A percentile compares a stretch with the other conserved stretches of the same genome.
These are phyloP conservation scores for Dicyrtoma fusca DNA, from an alignment of 2,888 invertebrate species.

Conservation along the genomic window DNA sequence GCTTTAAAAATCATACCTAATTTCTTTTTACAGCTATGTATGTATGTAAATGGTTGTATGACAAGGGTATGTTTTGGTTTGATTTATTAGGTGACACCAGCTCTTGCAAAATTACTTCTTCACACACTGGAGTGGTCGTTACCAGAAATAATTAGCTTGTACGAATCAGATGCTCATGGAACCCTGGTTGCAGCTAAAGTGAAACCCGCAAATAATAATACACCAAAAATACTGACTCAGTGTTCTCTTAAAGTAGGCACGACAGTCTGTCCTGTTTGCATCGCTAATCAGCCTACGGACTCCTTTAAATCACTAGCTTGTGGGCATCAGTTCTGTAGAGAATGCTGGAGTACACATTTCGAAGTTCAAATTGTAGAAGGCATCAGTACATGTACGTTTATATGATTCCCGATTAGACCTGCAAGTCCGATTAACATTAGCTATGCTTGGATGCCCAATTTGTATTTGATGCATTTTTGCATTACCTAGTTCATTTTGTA, in stretches of 20 bases:
- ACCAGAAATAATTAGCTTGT: slow-evolving; percentile 78
- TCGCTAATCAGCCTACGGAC: slow-evolving; percentile 68
- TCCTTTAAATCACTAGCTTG: slow-evolving; percentile 82
- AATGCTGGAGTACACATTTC: slow-evolving; percentile 96
- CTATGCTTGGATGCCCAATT: neutral
- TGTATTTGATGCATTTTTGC: neutral
- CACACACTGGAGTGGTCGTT: slow-evolving; percentile 90
- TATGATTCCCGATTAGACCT: slow-evolving; percentile 2
- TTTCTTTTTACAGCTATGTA: too few species aligned
- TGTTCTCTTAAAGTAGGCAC: slow-evolving; percentile 46
- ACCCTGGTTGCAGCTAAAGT: slow-evolving; percentile 59
- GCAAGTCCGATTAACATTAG: neutral
- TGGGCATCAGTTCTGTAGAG: slow-evolving; percentile 91
- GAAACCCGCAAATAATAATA: slow-evolving; percentile 52
- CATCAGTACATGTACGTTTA: slow-evolving; percentile 65
- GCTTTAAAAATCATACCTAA: slow-evolving; percentile 12
- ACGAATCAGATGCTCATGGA: slow-evolving; percentile 68
- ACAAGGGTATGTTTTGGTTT: too few species aligned
- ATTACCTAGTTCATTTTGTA: neutral
- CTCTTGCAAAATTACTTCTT: slow-evolving; percentile 88
- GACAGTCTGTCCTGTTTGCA: slow-evolving; percentile 77
- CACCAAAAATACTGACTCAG: slow-evolving; percentile 45
- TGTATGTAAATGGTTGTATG: too few species aligned
- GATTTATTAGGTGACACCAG: slow-evolving; percentile 74
- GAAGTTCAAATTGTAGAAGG: slow-evolving; percentile 94